A percentile compares a stretch with the other conserved stretches of the same genome.
Conservation (phyloP, 2,113 vertebrate genomes). For the Eulemur macaco region DNA sequence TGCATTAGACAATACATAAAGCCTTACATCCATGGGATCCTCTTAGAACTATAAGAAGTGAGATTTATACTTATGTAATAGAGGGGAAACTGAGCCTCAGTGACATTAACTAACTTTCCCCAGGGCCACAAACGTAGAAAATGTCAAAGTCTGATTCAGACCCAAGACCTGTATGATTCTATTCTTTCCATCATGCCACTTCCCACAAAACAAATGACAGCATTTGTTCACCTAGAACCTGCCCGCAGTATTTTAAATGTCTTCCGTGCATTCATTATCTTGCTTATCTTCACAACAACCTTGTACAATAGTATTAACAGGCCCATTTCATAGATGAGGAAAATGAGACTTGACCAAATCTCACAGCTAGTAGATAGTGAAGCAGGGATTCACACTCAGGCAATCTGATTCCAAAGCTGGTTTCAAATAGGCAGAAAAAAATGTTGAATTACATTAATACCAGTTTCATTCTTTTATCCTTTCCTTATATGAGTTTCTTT, state of each 20-base stretch:
- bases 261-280: neutral
- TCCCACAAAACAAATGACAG: neutral
- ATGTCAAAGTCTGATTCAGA: neutral
- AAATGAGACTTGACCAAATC: neutral
- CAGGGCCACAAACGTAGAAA: neutral
- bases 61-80: neutral
- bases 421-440: slow-evolving; percentile 17
- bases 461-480: neutral
- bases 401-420: neutral
- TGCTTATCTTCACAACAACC: neutral
- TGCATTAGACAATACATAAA: neutral
- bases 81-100: neutral
- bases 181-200: neutral
- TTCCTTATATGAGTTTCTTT: slow-evolving; percentile 51
- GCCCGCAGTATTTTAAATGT: neutral
- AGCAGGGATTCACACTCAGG: neutral
- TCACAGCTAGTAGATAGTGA: neutral
- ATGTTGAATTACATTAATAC: neutral
- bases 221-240: neutral
- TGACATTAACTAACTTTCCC: neutral
- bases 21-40: neutral
- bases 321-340: neutral
- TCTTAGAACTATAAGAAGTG: neutral
- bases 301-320: neutral
- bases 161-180: neutral